Conservation (phyloP, 1,140 invertebrate species). For the Anagrus nilaparvatae region DNA sequence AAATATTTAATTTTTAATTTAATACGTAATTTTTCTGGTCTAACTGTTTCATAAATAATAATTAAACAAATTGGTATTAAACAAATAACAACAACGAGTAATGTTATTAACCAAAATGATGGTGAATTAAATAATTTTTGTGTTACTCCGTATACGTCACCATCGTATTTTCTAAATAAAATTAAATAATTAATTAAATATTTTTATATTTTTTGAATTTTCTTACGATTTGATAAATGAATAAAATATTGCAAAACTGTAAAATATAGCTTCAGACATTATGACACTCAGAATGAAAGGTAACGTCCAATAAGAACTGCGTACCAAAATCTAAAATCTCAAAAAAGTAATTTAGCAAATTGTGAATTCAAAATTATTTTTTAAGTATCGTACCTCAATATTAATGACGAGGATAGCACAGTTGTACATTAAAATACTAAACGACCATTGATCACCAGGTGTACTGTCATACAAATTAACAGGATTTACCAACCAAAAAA, state of each 20-base stretch:
- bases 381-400: constrained; percentile 38
- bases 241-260: constrained; percentile 48
- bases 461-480: constrained; percentile 33
- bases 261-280: constrained; percentile 50
- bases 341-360: constrained; percentile 7
- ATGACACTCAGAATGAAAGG: constrained; percentile 47
- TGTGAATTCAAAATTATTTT: constrained; percentile 8
- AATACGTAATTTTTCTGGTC: constrained; percentile 16
- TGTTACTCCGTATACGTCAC: constrained; percentile 53
- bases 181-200: constrained; percentile 12
- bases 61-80: constrained; percentile 50
- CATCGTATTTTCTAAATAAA: constrained; percentile 45
- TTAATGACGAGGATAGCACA: constrained; percentile 41
- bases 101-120: constrained; percentile 50
- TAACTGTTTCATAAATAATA: constrained; percentile 23
- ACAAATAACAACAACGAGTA: constrained; percentile 44
- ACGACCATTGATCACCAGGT: constrained; percentile 36
- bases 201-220: constrained; percentile 9
- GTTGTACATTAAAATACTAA: constrained; percentile 41
- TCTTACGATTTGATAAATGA: constrained; percentile 51
- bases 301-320: constrained; percentile 54
- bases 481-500: constrained; percentile 34
- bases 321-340: constrained; percentile 48
- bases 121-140: constrained; percentile 45
- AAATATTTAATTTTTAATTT: too few species aligned